Percentiles rank a stretch among this genome's conserved stretches.
Evolutionary conservation across 2,113 vertebrate genomes (phyloP).

Genomic region (Fulmarus glacialis): DNA sequence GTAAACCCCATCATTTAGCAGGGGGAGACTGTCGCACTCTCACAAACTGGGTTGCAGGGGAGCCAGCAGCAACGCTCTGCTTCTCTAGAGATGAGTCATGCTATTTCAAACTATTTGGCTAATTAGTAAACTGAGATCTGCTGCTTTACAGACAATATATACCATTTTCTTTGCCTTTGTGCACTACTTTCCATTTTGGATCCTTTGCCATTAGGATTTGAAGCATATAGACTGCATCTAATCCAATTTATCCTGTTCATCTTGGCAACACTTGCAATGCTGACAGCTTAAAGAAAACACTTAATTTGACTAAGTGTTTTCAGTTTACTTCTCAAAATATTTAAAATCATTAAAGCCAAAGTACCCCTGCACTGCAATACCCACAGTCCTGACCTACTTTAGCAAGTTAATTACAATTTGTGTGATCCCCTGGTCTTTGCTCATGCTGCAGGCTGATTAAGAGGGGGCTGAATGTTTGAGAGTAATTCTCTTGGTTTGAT

Average conservation of each 20-base stretch:
- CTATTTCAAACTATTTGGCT: slow-evolving; percentile 38
- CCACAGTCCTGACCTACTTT: slow-evolving; percentile 24
- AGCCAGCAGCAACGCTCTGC: neutral
- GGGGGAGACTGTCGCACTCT: neutral
- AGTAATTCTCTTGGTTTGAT: neutral
- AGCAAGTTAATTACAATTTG: slow-evolving; percentile 32
- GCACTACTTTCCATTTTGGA: slow-evolving; percentile 43
- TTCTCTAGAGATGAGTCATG: slow-evolving; percentile 15
- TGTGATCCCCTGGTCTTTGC: neutral
- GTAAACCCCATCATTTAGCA: neutral
- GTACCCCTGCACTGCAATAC: neutral
- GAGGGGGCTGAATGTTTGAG: neutral
- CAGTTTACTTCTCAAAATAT: slow-evolving; percentile 62
- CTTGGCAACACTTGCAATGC: slow-evolving; percentile 36
- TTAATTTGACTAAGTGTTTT: slow-evolving; percentile 70
- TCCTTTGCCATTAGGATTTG: slow-evolving; percentile 41
- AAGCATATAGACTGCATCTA: slow-evolving; percentile 59
- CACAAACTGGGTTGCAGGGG: neutral
- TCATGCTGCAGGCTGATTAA: neutral
- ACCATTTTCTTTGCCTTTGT: slow-evolving; percentile 52
- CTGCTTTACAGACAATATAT: slow-evolving; percentile 19
- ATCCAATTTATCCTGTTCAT: slow-evolving; percentile 65
- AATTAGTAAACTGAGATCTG: slow-evolving; percentile 42
- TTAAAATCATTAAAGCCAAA: slow-evolving; percentile 47
- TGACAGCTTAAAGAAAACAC: slow-evolving; percentile 68